Conservation (phyloP, 2,888 invertebrate genomes). For the Cylloceria caligata region DNA sequence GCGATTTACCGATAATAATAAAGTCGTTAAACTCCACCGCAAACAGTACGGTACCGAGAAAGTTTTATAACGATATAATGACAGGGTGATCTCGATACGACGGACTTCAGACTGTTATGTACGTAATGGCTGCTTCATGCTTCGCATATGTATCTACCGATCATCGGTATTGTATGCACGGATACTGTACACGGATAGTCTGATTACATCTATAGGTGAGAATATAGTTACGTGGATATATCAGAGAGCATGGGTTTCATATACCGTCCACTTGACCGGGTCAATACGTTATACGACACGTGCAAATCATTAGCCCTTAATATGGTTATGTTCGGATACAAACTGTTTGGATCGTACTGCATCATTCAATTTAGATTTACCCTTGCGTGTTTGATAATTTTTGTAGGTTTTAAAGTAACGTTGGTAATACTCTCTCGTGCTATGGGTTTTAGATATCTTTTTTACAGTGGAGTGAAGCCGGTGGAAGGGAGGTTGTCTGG, state of each 20-base stretch:
- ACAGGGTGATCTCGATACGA: slow-evolving; percentile 54
- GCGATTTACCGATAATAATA: slow-evolving; percentile 46
- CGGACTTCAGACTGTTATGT: slow-evolving; percentile 46
- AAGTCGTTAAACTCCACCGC: slow-evolving; percentile 45
- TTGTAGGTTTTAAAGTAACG: neutral
- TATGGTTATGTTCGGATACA: slow-evolving; percentile 30
- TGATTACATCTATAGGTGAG: neutral
- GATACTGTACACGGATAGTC: neutral
- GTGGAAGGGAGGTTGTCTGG: neutral
- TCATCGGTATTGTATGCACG: neutral
- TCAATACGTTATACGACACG: slow-evolving; percentile 52
- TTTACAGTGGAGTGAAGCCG: neutral
- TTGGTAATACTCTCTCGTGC: neutral
- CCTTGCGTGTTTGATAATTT: slow-evolving; percentile 31
- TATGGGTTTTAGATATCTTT: too few species aligned
- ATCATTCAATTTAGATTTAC: slow-evolving; percentile 4
- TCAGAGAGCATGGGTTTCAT: slow-evolving; percentile 1
- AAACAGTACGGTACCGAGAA: slow-evolving; percentile 43
- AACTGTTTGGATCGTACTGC: neutral
- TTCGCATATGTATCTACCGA: neutral
- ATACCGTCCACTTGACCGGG: neutral
- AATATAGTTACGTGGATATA: slow-evolving; percentile 16
- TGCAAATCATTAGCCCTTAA: slow-evolving; percentile 44
- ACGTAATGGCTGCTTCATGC: slow-evolving; percentile 47
- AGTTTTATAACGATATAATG: slow-evolving; percentile 58